Evolutionary conservation across 2,888 invertebrate genomes (phyloP).

Genomic region (Fragum whitleyi): DNA sequence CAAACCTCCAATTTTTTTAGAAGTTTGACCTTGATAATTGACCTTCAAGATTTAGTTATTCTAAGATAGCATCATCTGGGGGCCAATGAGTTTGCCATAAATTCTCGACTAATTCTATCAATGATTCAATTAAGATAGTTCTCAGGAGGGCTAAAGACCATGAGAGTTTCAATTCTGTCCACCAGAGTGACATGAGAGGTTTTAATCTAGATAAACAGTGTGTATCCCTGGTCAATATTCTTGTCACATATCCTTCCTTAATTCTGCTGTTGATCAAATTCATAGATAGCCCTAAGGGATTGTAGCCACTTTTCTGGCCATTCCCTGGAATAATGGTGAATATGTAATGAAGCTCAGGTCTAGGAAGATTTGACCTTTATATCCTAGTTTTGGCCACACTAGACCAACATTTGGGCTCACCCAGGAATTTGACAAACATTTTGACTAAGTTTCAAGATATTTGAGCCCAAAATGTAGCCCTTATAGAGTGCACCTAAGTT

Average conservation of each 20-base stretch:
- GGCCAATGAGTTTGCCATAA: neutral
- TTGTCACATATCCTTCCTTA: neutral
- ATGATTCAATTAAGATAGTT: neutral
- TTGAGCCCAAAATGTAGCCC: too few relatives aligned
- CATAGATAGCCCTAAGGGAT: neutral
- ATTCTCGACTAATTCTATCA: neutral
- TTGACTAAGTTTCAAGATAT: too few relatives aligned
- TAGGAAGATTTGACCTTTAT: too few relatives aligned
- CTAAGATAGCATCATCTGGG: too few relatives aligned
- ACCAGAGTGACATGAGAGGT: neutral
- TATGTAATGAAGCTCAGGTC: neutral
- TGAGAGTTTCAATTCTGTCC: neutral
- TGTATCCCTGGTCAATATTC: neutral
- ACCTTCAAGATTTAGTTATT: too few relatives aligned
- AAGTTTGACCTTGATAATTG: too few relatives aligned
- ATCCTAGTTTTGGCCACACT: too few relatives aligned
- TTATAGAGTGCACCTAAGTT: too few relatives aligned
- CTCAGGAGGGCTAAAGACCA: neutral
- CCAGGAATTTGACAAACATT: too few relatives aligned
- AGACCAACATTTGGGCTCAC: too few relatives aligned
- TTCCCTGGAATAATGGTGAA: neutral
- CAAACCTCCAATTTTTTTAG: too few relatives aligned
- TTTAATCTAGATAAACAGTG: neutral
- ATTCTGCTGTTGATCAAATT: neutral
- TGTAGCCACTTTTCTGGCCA: neutral